Percentiles rank a stretch among this genome's conserved stretches.
phyloP scores from a whole-genome alignment of 2,888 invertebrate species.

The Pyralis farinalis region DNA sequence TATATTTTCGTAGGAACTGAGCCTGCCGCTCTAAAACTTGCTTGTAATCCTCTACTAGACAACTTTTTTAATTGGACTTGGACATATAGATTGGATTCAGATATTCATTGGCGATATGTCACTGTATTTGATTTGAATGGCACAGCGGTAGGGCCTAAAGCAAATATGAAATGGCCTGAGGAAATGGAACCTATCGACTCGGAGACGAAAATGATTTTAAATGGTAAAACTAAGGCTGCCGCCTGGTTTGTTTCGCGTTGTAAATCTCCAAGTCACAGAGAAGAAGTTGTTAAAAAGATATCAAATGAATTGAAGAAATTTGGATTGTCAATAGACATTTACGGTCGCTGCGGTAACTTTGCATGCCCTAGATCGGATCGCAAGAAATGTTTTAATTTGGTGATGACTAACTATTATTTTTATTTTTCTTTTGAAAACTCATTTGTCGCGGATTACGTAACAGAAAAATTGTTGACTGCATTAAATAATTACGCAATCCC shows the following conservation, averaged over 20 bases:
- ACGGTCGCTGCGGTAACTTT: conserved; percentile 33
- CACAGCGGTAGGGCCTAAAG: conserved; percentile 45
- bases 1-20: conserved; percentile 55
- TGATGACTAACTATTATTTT: conserved; percentile 40
- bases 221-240: conserved; percentile 25
- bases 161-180: conserved; percentile 45
- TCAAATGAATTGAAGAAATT: conserved; percentile 25
- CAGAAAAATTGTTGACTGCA: conserved; percentile 45
- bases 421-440: conserved; percentile 53
- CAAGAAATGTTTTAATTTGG: conserved; percentile 26
- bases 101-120: conserved; percentile 54
- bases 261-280: conserved; percentile 30
- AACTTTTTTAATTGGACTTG: conserved; percentile 65
- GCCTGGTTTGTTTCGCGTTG: conserved; percentile 59
- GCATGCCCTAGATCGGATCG: conserved; percentile 23
- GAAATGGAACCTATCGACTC: conserved; percentile 37
- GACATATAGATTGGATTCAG: conserved; percentile 56
- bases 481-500: conserved; percentile 79
- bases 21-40: conserved; percentile 48
- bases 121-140: conserved; percentile 41
- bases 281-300: conserved; percentile 25
- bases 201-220: conserved; percentile 24
- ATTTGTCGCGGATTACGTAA: conserved; percentile 39
- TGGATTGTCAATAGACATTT: conserved; percentile 33
- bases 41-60: conserved; percentile 38